Evolutionary conservation across 1,140 invertebrate genomes (phyloP).

Genomic region (Hirudo medicinalis): DNA sequence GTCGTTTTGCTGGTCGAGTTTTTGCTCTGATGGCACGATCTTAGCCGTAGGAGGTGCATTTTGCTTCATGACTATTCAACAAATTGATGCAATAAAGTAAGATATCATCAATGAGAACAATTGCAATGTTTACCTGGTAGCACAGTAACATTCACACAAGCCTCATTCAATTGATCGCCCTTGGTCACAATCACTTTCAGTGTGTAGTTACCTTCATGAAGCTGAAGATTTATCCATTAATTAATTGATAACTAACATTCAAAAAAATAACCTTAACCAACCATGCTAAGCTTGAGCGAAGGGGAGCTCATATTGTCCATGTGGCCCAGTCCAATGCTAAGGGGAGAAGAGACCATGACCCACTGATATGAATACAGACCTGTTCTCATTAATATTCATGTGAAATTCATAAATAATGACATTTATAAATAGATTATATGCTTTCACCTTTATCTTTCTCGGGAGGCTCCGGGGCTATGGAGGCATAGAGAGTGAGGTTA

Average conservation of each 20-base stretch:
- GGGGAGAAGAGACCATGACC: slow-evolving; percentile 67
- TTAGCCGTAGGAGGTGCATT: slow-evolving; percentile 73
- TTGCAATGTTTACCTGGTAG: slow-evolving; percentile 52
- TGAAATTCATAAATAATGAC: slow-evolving; percentile 15
- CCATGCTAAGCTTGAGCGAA: slow-evolving; percentile 39
- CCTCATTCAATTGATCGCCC: slow-evolving; percentile 61
- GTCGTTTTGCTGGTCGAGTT: slow-evolving; percentile 73
- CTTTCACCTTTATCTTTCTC: slow-evolving; percentile 50
- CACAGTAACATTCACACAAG: slow-evolving; percentile 79
- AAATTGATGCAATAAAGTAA: slow-evolving; percentile 13
- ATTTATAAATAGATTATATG: slow-evolving; percentile 26
- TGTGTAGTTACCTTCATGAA: slow-evolving; percentile 64
- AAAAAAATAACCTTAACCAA: slow-evolving; percentile 23
- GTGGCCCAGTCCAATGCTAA: slow-evolving; percentile 52
- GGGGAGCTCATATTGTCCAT: slow-evolving; percentile 72
- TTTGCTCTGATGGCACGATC: slow-evolving; percentile 67
- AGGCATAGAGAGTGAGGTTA: slow-evolving; percentile 62
- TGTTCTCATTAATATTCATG: slow-evolving; percentile 19
- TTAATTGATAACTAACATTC: slow-evolving; percentile 16
- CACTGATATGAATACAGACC: slow-evolving; percentile 71
- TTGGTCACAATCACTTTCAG: slow-evolving; percentile 72
- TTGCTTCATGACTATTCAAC: slow-evolving; percentile 55
- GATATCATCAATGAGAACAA: background rate
- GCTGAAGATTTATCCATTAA: slow-evolving; percentile 28
- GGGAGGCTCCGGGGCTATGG: slow-evolving; percentile 51